Base-by-base conservation (phyloP, 2,888 invertebrate species). In the Cosmia pyralina region DNA sequence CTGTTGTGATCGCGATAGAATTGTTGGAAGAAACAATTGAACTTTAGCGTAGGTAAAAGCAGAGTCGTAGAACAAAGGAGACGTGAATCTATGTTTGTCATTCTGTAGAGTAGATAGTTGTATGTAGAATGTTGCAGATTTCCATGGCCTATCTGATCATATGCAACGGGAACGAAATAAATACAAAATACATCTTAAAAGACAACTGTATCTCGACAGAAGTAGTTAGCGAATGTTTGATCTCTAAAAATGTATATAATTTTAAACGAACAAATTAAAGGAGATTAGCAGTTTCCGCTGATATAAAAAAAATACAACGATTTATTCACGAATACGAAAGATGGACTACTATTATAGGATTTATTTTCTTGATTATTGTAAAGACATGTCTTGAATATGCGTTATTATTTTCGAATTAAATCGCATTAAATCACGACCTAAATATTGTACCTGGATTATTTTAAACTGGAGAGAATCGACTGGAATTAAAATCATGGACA, bases 371-470 rank as follows among this genome's bases (percentile, higher is more conserved):
- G 6, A 44, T 44, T 55, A 44, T 57, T 34, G 5, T 64, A 38
- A 55, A 68, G 2, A 50, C n/a, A 50, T 53, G 50, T 60, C 44
- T 79, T 68, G 41, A 68, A 57, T 68, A 48, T 77, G 34, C 48
- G 22, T 65, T 76, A 28, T 53, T 38, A 44, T 65, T 60, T 58
- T 69, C 17, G 17, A 63, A 66, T 82, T n/a, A n/a, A 52, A 58
- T 69, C 55, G 15, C 19, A 34, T 67, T 57, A 67, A 58, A 64
- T 67, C 11, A 48, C 28, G 65, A 80, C 65, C 65, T 74, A 72
- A 65, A 78, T 62, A 34, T 60, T 65, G 75, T 75, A 80, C 80
- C 84, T 80, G 58, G 62, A 60, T 80, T 69, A 34, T 67, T 84
- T 69, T 68, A 46, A 48, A 17, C n/a, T 55, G 62, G 50, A 81